These are phyloP conservation scores for Oxyruncus cristatus DNA, from an alignment of 2,113 vertebrate species.

Conservation along the genomic window DNA sequence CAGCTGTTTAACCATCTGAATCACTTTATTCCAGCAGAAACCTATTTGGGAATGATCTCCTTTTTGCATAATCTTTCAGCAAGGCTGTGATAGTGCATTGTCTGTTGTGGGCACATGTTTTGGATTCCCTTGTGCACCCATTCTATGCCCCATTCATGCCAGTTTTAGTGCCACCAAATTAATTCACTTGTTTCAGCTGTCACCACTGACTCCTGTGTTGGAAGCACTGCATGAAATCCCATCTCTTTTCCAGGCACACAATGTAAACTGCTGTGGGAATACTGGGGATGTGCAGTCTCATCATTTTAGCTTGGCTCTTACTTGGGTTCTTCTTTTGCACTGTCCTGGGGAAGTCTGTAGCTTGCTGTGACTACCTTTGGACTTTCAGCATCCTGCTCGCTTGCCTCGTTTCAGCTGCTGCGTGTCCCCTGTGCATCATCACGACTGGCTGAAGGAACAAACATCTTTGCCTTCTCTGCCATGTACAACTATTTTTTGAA, in stretches of 20 bases:
- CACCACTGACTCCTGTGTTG: background rate
- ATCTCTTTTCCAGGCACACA: background rate
- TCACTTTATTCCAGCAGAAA: background rate
- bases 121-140: background rate
- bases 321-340: background rate
- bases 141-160: background rate
- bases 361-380: background rate
- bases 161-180: background rate
- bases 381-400: background rate
- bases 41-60: background rate
- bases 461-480: background rate
- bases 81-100: background rate
- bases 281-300: background rate
- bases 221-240: background rate
- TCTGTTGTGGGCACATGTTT: background rate
- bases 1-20: background rate
- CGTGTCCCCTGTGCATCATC: too few relatives aligned
- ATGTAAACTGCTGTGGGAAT: background rate
- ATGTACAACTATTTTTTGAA: background rate
- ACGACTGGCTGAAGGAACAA: background rate
- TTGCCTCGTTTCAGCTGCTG: background rate
- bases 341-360: background rate
- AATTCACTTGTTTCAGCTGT: background rate
- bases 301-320: background rate
- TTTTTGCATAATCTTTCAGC: background rate